These are phyloP conservation scores for Hyalella azteca DNA, from an alignment of 2,888 invertebrate species.

Conservation along the genomic window DNA sequence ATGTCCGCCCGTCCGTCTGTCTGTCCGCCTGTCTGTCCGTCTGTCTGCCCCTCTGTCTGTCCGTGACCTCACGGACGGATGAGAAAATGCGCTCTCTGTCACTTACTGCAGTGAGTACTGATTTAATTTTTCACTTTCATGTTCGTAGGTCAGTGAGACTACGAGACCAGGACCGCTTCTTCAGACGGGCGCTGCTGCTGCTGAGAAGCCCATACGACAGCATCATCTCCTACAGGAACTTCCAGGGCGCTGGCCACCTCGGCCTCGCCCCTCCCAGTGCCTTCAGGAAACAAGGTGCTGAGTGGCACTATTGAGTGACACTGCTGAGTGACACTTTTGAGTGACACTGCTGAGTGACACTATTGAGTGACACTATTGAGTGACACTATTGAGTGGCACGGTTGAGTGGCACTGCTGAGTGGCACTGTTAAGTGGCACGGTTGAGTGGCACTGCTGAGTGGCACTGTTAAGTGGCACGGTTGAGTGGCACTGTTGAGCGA, in stretches of 20 bases:
- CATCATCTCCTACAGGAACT: slow-evolving; percentile 53
- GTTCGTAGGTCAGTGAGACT: slow-evolving; percentile 31
- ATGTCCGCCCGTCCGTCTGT: too few relatives aligned
- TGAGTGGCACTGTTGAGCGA: background rate
- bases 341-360: background rate
- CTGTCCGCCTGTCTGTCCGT: too few relatives aligned
- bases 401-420: background rate
- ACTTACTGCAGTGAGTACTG: too few relatives aligned
- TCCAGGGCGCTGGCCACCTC: slow-evolving; percentile 47
- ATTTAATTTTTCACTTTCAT: too few relatives aligned
- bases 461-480: background rate
- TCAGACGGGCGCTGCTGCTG: slow-evolving; percentile 46
- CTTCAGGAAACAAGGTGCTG: slow-evolving; percentile 46
- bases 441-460: background rate
- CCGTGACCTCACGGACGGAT: too few relatives aligned
- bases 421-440: background rate
- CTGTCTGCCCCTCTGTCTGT: too few relatives aligned
- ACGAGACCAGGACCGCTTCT: slow-evolving; percentile 43
- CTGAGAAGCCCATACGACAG: slow-evolving; percentile 54
- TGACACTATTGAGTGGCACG: background rate
- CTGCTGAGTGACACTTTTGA: background rate
- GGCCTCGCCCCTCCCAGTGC: slow-evolving; percentile 42
- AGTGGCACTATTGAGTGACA: background rate
- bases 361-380: background rate
- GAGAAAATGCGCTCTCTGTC: too few relatives aligned